Evolutionary conservation across 2,888 invertebrate species (phyloP).

Genomic region (Tenodera sinensis): DNA sequence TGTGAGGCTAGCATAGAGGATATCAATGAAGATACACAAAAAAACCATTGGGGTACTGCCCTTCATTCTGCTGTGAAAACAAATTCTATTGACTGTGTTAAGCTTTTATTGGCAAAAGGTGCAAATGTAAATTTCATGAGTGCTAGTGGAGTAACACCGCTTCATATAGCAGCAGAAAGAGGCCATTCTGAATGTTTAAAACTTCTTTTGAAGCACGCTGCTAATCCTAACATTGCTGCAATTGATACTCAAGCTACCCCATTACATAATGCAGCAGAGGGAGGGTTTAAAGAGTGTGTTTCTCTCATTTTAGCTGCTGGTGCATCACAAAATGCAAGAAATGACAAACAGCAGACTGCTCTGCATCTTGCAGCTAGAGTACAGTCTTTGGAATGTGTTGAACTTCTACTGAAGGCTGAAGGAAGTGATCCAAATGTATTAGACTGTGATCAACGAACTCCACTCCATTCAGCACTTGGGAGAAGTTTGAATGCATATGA

Average conservation of each 20-base stretch:
- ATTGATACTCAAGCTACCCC: slow-evolving; percentile 22
- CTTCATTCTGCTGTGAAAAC: slow-evolving; percentile 82
- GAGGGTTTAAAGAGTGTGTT: slow-evolving; percentile 45
- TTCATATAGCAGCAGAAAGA: slow-evolving; percentile 77
- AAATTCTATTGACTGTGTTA: slow-evolving; percentile 74
- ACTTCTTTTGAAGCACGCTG: slow-evolving; percentile 69
- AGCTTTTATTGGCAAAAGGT: slow-evolving; percentile 70
- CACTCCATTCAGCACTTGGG: slow-evolving; percentile 66
- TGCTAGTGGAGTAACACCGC: slow-evolving; percentile 67
- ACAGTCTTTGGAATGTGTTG: slow-evolving; percentile 41
- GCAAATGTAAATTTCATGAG: slow-evolving; percentile 76
- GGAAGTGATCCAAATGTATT: slow-evolving; percentile 44
- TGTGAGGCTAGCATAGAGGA: slow-evolving; percentile 63
- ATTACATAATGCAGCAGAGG: slow-evolving; percentile 46
- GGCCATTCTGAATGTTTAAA: slow-evolving; percentile 72
- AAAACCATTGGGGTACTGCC: slow-evolving; percentile 61
- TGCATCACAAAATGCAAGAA: slow-evolving; percentile 43
- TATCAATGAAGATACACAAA: slow-evolving; percentile 27
- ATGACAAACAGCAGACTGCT: slow-evolving; percentile 47
- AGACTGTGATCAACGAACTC: slow-evolving; percentile 44
- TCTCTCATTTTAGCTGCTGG: slow-evolving; percentile 38
- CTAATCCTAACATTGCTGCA: slow-evolving; percentile 61
- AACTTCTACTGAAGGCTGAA: slow-evolving; percentile 39
- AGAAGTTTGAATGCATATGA: slow-evolving; percentile 66
- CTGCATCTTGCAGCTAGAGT: slow-evolving; percentile 50